Percentiles rank a stretch among this genome's conserved stretches.
Evolutionary conservation across 2,113 vertebrate genomes (phyloP).

Genomic region (Anser cygnoides): DNA sequence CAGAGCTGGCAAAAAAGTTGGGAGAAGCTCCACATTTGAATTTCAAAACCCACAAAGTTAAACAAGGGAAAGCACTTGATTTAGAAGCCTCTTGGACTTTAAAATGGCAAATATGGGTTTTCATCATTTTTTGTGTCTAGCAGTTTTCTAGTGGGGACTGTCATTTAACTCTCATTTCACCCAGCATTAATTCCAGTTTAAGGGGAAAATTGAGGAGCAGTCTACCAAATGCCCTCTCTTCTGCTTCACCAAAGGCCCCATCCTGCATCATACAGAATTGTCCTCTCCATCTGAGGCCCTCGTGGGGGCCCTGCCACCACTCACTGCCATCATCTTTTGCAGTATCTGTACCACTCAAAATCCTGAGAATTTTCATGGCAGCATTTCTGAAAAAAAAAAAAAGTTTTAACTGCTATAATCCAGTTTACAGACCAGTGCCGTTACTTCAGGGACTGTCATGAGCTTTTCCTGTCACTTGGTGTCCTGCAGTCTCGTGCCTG

Average conservation of each 20-base stretch:
- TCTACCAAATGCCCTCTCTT: background rate
- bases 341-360: background rate
- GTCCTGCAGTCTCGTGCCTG: background rate
- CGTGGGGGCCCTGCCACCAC: accelerated
- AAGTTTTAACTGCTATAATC: background rate
- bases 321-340: accelerated
- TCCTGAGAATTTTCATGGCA: background rate
- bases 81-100: background rate
- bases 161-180: background rate
- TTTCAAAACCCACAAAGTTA: background rate
- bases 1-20: background rate
- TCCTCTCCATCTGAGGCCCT: background rate
- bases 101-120: background rate
- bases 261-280: background rate
- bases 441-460: background rate
- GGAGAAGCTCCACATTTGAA: background rate
- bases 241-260: background rate
- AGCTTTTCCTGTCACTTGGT: background rate
- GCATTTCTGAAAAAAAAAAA: background rate
- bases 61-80: background rate
- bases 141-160: background rate
- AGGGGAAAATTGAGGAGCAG: background rate
- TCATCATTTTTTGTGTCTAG: background rate
- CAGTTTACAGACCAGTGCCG: background rate
- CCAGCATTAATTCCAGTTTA: background rate